These are phyloP conservation scores for Saturnia pavonia DNA, from an alignment of 2,888 invertebrate genomes.

Conservation along the genomic window DNA sequence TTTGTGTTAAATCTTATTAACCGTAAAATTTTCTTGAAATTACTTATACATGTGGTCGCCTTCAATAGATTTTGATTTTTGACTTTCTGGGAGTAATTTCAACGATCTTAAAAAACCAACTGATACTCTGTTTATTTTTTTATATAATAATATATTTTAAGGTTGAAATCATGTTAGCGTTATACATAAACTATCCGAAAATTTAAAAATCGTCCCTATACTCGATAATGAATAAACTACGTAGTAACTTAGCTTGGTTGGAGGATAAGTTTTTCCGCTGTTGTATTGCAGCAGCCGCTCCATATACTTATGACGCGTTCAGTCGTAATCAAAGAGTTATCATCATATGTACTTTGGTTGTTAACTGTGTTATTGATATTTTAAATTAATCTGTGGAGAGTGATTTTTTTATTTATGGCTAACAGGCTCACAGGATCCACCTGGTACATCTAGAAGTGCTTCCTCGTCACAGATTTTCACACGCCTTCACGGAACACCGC, in stretches of 20 bases:
- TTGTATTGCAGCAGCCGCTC: neutral
- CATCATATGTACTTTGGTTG: too few species aligned
- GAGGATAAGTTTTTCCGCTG: neutral
- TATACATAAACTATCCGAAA: too few species aligned
- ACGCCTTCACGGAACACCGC: constrained; percentile 48
- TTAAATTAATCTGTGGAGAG: too few species aligned
- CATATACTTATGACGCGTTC: neutral
- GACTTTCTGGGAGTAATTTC: too few species aligned
- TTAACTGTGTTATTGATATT: neutral
- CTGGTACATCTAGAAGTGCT: constrained; percentile 27
- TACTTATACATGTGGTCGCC: too few species aligned
- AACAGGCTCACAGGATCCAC: constrained; percentile 30
- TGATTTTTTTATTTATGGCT: neutral
- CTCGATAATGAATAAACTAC: neutral
- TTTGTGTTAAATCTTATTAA: too few species aligned
- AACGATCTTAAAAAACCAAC: too few species aligned
- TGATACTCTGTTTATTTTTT: too few species aligned
- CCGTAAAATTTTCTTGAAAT: too few species aligned
- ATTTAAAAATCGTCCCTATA: neutral
- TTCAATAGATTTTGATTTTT: too few species aligned
- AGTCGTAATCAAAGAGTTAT: too few species aligned
- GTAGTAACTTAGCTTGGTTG: neutral
- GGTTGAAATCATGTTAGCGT: neutral
- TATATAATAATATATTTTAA: neutral
- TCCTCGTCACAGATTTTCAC: constrained; percentile 44